A percentile compares a stretch with the other conserved stretches of the same genome.
phyloP scores from a whole-genome alignment of 2,797 vertebrate genomes.

The Sebastes umbrosus region DNA sequence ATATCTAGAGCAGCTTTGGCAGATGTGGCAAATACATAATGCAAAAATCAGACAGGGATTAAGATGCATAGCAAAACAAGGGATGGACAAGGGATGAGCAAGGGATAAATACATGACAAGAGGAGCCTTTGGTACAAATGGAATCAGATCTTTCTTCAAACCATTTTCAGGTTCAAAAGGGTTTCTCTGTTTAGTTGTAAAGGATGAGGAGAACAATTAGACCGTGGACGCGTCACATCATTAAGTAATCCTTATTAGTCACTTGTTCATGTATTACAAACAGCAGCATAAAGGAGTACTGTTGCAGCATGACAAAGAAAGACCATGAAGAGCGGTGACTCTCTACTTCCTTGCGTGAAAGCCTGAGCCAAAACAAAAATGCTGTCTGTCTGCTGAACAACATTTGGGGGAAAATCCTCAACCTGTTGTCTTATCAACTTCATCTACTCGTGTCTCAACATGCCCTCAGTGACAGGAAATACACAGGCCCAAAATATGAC shows the following conservation, averaged over 20 bases:
- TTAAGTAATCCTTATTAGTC: neutral
- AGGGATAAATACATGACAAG: neutral
- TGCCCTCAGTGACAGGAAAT: conserved; percentile 1
- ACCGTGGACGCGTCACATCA: neutral
- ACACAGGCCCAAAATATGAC: neutral
- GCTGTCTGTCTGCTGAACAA: neutral
- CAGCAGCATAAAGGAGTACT: neutral
- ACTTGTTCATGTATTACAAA: conserved; percentile 17
- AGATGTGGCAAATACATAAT: conserved; percentile 28
- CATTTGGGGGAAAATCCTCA: neutral
- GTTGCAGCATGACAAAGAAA: conserved; percentile 6
- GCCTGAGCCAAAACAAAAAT: neutral
- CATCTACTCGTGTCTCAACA: conserved; percentile 8
- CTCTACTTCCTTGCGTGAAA: neutral
- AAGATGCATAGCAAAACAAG: conserved; percentile 5
- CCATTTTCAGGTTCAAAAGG: neutral
- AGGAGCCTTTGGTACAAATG: neutral
- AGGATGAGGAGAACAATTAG: neutral
- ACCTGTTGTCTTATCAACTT: neutral
- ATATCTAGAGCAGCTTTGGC: conserved; percentile 47
- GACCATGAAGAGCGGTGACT: neutral
- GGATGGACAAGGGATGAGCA: neutral
- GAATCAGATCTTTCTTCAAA: neutral
- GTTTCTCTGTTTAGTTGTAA: neutral
- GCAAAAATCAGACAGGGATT: conserved; percentile 18